Percentiles rank a stretch among this genome's conserved stretches.
Evolutionary conservation across 2,797 vertebrate species (phyloP).

Genomic region (Galagoides demidoff): DNA sequence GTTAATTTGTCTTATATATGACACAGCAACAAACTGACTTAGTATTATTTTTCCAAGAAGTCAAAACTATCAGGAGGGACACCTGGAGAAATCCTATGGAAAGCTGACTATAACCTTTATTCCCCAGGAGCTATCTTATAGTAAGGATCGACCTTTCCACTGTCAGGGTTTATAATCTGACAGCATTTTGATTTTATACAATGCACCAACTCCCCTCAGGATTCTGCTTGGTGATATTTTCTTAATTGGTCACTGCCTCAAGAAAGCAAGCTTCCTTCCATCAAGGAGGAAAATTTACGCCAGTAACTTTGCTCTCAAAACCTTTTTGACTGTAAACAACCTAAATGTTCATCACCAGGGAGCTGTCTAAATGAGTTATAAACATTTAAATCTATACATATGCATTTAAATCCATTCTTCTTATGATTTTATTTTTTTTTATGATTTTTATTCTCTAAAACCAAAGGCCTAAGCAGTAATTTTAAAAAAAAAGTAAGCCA

Average conservation of each 20-base stretch:
- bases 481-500: constrained; percentile 8
- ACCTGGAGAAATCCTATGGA: not conserved
- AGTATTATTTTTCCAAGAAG: not conserved
- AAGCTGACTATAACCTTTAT: not conserved
- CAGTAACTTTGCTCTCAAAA: not conserved
- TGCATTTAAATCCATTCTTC: not conserved
- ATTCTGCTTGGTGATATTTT: constrained; percentile 15
- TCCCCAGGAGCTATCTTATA: not conserved
- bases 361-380: not conserved
- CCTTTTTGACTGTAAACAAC: not conserved
- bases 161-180: not conserved
- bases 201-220: not conserved
- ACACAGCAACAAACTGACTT: constrained; percentile 1
- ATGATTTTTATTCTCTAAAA: not conserved
- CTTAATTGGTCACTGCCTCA: not conserved
- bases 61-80: not conserved
- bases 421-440: not conserved
- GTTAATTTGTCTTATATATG: not conserved
- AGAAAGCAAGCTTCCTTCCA: not conserved
- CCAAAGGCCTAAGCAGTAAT: not conserved
- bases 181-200: not conserved
- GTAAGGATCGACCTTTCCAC: not conserved
- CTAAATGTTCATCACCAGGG: not conserved
- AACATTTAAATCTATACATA: not conserved
- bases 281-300: not conserved